Base-by-base conservation (phyloP, 2,888 invertebrate species). In the Aphrophora alni region DNA sequence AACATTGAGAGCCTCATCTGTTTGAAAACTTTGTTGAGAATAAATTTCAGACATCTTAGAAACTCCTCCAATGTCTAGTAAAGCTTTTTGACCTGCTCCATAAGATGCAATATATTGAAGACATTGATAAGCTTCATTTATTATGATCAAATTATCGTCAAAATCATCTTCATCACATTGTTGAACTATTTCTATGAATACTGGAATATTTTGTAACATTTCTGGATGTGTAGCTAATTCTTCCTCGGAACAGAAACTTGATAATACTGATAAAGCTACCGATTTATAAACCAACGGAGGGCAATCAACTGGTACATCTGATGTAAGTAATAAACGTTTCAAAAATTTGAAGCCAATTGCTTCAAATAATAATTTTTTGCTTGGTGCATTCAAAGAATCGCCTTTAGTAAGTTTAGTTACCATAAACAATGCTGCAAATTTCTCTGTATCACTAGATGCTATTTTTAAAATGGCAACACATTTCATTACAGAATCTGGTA, bases 251-350 rank as follows among this genome's bases (percentile, higher is more conserved):
- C 96, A 96, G 89, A 98, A 96, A 80, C 95, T 94, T 0, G 97
- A 95, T 51, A 98, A 90, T 80, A 98, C 93, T 8, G 95, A 96
- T 68, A 98, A 89, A 0, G 97, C 97, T 71, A 98, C 94, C 12
- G 97, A 96, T 89, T 97, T 97, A 90, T 96, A 98, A 51, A 97
- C 94, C 81, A 95, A 92, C 0, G 96, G 94, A 3, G 97, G 96
- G 86, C 97, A 97, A 87, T 96, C 97, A 84, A 94, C 94, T 74
- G 97, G 95, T 26, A 95, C 92, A 86, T 93, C 92, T 85, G 93
- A 91, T 84, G 93, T 93, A 70, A 93, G 92, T 33, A 98, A 89
- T 77, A 98, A 89, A 85, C 95, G 94, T 87, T 94, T 93, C 75
- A 98, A 88, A 88, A 97, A 98, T 84, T 93, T 92, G 85, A 96